Conservation (phyloP, 2,113 vertebrate genomes). For the Trochalopteron elliotii region DNA sequence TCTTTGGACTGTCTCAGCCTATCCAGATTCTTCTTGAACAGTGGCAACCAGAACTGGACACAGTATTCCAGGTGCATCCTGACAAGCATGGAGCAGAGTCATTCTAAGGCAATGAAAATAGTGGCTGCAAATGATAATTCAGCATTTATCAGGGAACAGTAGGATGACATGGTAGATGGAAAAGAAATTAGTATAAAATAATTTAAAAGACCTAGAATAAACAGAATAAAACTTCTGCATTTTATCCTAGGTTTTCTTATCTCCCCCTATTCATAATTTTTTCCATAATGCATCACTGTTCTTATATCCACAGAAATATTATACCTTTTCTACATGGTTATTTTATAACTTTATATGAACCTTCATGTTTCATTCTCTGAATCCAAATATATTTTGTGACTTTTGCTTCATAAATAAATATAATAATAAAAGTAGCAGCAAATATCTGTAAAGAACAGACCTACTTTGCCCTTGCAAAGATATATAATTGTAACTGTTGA, state of each 20-base stretch:
- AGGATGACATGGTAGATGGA: neutral
- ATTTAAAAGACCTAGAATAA: neutral
- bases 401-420: neutral
- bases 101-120: neutral
- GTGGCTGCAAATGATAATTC: neutral
- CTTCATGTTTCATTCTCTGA: neutral
- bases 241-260: neutral
- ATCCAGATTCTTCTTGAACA: neutral
- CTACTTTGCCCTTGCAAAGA: neutral
- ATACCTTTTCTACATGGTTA: neutral
- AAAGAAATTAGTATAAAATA: neutral
- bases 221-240: neutral
- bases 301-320: neutral
- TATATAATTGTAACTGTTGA: neutral
- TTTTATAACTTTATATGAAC: neutral
- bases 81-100: fast-evolving
- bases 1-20: neutral
- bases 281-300: neutral
- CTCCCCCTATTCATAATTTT: neutral
- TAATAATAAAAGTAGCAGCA: neutral
- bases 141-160: neutral
- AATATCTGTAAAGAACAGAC: neutral
- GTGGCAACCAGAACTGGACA: neutral
- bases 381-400: neutral
- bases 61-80: neutral